A percentile compares a stretch with the other conserved stretches of the same genome.
These are phyloP conservation scores for Anolis sagrei DNA, from an alignment of 2,113 vertebrate genomes.

Conservation along the genomic window DNA sequence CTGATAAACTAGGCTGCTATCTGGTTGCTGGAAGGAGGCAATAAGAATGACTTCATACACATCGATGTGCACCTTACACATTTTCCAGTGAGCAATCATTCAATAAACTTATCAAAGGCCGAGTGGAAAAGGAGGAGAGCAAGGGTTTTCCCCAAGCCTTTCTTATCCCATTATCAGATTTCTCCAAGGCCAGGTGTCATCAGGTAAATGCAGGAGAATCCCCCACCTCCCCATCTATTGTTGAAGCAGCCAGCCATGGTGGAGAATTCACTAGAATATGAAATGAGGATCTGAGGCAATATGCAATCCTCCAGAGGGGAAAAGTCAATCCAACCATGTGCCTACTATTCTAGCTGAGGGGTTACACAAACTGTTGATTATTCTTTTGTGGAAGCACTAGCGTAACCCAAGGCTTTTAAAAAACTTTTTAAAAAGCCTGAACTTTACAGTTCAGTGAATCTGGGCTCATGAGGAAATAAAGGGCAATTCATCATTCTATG, in stretches of 20 bases:
- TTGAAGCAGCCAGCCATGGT: not conserved
- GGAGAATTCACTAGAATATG: not conserved
- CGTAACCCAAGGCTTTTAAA: not conserved
- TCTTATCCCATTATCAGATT: not conserved
- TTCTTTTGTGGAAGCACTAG: not conserved
- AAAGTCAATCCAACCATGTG: not conserved
- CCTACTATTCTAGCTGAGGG: not conserved
- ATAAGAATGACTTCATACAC: not conserved
- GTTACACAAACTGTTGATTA: conserved; percentile 6
- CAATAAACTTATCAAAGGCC: not conserved
- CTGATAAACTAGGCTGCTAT: not conserved
- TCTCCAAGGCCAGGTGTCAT: not conserved
- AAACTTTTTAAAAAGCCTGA: not conserved
- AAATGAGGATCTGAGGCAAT: not conserved
- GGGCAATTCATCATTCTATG: not conserved
- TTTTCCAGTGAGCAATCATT: not conserved
- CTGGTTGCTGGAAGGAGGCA: not conserved
- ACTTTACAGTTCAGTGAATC: not conserved
- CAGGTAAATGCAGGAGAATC: not conserved
- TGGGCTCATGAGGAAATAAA: not conserved
- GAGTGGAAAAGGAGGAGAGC: not conserved
- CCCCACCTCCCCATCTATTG: not conserved
- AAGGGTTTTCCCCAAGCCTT: not conserved
- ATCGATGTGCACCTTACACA: not conserved
- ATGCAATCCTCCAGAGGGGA: not conserved